A percentile compares a stretch with the other conserved stretches of the same genome.
phyloP scores from a whole-genome alignment of 2,797 vertebrate species.

The Setipinna tenuifilis region DNA sequence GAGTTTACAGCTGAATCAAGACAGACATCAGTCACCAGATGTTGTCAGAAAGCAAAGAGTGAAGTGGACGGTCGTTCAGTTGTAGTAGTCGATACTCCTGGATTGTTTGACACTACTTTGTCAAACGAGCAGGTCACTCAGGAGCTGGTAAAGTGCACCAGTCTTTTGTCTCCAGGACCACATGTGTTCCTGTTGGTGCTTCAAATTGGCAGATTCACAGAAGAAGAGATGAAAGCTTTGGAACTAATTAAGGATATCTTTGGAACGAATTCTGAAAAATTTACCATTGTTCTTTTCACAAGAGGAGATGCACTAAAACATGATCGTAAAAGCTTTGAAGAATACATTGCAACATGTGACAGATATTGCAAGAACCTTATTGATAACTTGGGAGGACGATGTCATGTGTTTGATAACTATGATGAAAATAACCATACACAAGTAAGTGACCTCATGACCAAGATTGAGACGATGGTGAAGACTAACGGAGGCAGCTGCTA shows the following conservation, averaged over 20 bases:
- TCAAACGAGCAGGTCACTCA: neutral
- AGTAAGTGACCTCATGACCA: neutral
- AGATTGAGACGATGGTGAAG: neutral
- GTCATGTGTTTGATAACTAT: conserved; percentile 3
- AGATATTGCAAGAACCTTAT: neutral
- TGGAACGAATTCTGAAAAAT: neutral
- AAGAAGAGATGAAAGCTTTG: conserved; percentile 9
- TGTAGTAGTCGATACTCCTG: neutral
- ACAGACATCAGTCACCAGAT: neutral
- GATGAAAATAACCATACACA: neutral
- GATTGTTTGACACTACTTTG: neutral
- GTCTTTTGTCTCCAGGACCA: conserved; percentile 16
- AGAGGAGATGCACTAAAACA: neutral
- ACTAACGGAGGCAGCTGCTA: neutral
- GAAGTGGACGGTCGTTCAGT: neutral
- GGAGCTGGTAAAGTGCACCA: conserved; percentile 16
- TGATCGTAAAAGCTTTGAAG: neutral
- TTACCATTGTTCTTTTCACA: conserved; percentile 17
- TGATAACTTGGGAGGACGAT: conserved; percentile 4
- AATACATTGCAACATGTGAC: neutral
- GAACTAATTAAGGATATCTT: neutral
- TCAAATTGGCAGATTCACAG: conserved; percentile 30
- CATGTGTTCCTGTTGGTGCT: conserved; percentile 32
- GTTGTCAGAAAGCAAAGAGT: neutral
- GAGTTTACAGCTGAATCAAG: too few species aligned